phyloP scores from a whole-genome alignment of 2,888 invertebrate species.

The Nomada fucata region DNA sequence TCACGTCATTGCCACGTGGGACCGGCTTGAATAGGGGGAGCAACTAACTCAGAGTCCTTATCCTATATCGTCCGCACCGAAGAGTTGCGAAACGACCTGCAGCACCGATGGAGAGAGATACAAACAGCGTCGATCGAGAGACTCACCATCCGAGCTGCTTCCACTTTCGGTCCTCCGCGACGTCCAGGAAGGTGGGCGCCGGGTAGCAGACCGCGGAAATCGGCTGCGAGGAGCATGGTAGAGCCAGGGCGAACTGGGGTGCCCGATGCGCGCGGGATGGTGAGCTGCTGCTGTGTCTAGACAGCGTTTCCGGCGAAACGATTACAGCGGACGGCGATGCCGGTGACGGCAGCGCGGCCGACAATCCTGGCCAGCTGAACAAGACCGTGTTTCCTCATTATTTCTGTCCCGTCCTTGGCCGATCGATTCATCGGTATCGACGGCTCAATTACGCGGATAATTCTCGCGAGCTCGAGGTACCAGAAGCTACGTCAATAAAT shows the following conservation, averaged over 20 bases:
- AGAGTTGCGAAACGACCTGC: no score
- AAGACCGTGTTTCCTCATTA: conserved; percentile 60
- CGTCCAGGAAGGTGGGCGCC: conserved; percentile 85
- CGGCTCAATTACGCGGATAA: conserved; percentile 50
- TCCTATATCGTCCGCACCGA: no score
- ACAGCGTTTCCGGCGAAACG: conserved; percentile 90
- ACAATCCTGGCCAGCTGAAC: conserved; percentile 83
- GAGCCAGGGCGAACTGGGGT: conserved; percentile 82
- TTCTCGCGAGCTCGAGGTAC: conserved; percentile 27
- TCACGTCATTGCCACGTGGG: no score
- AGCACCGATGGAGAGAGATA: background rate
- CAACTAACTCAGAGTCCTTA: no score
- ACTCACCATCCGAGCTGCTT: conserved; percentile 90
- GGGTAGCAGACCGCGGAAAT: conserved; percentile 87
- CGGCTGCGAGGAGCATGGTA: conserved; percentile 85
- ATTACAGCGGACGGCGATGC: conserved; percentile 90
- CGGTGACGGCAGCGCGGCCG: conserved; percentile 89
- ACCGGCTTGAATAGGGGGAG: background rate
- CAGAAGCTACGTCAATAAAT: background rate
- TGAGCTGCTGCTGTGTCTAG: conserved; percentile 88
- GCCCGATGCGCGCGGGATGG: conserved; percentile 84
- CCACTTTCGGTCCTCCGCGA: conserved; percentile 85
- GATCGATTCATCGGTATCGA: conserved; percentile 55
- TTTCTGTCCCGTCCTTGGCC: conserved; percentile 50
- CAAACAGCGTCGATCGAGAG: background rate